These are phyloP conservation scores for Ataeniobius toweri DNA, from an alignment of 2,797 vertebrate genomes.

Conservation along the genomic window DNA sequence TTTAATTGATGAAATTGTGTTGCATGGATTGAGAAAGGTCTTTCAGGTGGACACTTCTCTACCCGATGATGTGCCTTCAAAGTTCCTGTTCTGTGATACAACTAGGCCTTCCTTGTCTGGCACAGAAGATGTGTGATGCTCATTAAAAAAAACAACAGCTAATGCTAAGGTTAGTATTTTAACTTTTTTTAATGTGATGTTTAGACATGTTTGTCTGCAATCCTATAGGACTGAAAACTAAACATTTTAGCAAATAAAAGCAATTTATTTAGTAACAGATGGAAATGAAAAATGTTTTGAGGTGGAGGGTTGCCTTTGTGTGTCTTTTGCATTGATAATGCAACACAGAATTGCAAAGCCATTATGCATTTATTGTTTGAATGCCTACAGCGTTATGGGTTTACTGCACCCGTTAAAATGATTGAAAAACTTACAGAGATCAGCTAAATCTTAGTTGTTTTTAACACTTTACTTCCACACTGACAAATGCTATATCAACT, in stretches of 20 bases:
- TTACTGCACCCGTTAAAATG: too few relatives aligned
- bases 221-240: neutral
- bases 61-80: conserved; percentile 15
- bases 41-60: neutral
- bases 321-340: neutral
- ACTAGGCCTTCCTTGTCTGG: neutral
- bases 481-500: too few relatives aligned
- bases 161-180: conserved; percentile 40
- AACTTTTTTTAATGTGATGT: neutral
- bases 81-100: conserved; percentile 2
- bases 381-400: too few relatives aligned
- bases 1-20: neutral
- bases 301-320: neutral
- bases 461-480: too few relatives aligned
- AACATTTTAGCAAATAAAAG: neutral
- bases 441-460: too few relatives aligned
- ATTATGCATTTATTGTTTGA: neutral
- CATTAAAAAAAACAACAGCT: conserved; percentile 5
- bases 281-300: neutral
- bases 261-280: neutral
- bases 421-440: too few relatives aligned
- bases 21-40: conserved; percentile 3
- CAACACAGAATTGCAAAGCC: neutral
- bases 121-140: conserved; percentile 8
- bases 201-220: neutral